These are phyloP conservation scores for Rhabdomys dilectus DNA, from an alignment of 2,113 vertebrate species.

Conservation along the genomic window DNA sequence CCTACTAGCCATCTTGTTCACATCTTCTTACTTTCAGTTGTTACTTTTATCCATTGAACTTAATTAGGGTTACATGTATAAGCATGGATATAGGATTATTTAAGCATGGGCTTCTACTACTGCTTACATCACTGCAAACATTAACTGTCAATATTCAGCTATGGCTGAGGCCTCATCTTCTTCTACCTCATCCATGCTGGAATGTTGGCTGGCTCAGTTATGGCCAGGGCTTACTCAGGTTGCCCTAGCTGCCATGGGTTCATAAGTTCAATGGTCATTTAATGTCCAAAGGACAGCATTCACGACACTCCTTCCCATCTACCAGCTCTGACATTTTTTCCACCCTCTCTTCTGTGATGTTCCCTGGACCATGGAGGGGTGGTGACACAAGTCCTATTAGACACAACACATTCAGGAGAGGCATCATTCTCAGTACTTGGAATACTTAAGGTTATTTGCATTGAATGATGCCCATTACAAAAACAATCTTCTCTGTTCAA, in stretches of 20 bases:
- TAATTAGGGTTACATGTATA: background rate
- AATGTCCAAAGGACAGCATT: background rate
- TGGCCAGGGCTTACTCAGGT: background rate
- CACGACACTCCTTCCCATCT: background rate
- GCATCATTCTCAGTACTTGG: background rate
- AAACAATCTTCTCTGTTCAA: background rate
- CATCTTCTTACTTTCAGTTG: background rate
- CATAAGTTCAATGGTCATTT: background rate
- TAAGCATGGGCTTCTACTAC: background rate
- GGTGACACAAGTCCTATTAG: background rate
- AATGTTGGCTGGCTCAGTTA: background rate
- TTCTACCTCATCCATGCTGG: background rate
- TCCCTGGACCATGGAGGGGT: no score
- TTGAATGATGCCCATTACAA: background rate
- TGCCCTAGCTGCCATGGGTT: background rate
- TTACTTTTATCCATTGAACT: background rate
- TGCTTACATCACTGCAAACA: background rate
- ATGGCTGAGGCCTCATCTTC: no score
- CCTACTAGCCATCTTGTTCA: background rate
- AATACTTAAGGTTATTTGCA: background rate
- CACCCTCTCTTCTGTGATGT: background rate
- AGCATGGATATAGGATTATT: no score
- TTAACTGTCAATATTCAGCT: background rate
- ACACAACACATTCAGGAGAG: background rate
- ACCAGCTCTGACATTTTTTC: background rate